A percentile compares a stretch with the other conserved stretches of the same genome.
Evolutionary conservation across 2,113 vertebrate genomes (phyloP).

Genomic region (Acanthochromis polyacanthus): DNA sequence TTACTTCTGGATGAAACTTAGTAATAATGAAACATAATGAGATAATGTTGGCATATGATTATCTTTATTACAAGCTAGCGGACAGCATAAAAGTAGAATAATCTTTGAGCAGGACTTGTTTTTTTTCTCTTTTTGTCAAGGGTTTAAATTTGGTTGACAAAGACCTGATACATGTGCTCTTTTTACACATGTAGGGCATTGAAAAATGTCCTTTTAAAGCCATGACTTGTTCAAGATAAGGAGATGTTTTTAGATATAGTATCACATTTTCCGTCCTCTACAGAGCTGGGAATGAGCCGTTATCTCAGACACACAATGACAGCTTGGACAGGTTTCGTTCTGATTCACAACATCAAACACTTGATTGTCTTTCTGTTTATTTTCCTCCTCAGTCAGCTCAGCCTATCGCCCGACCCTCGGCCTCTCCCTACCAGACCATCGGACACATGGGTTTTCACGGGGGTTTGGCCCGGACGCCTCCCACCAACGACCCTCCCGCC

Average conservation of each 20-base stretch:
- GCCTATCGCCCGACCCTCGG: constrained; percentile 53
- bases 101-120: too few relatives aligned
- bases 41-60: too few relatives aligned
- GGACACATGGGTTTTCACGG: constrained; percentile 68
- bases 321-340: background rate
- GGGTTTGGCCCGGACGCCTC: constrained; percentile 42
- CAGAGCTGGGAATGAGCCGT: background rate
- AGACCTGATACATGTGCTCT: too few relatives aligned
- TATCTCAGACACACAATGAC: background rate
- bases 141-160: too few relatives aligned
- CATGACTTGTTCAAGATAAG: too few relatives aligned
- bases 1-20: too few relatives aligned
- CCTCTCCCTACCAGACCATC: constrained; percentile 79
- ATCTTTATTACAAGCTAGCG: too few relatives aligned
- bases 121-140: too few relatives aligned
- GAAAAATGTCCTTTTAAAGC: too few relatives aligned
- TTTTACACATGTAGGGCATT: too few relatives aligned
- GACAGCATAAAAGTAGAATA: too few relatives aligned
- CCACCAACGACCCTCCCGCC: constrained; percentile 63
- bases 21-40: too few relatives aligned
- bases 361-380: constrained; percentile 1
- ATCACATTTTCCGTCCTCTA: background rate
- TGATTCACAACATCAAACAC: background rate
- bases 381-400: constrained; percentile 58
- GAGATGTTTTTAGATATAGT: background rate